These are phyloP conservation scores for Ibycter americanus DNA, from an alignment of 2,797 vertebrate genomes.

Conservation along the genomic window DNA sequence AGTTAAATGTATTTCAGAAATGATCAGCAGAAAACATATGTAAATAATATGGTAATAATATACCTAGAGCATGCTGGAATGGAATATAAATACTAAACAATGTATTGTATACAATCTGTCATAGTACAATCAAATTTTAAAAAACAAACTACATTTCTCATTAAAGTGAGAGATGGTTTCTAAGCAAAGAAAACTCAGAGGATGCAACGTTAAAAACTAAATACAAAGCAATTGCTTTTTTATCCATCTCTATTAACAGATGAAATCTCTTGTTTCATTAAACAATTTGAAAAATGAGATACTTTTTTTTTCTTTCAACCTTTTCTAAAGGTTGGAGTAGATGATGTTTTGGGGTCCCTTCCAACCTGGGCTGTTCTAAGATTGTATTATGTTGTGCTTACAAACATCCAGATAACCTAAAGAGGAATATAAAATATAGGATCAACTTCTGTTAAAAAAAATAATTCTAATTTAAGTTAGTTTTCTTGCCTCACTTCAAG, in stretches of 20 bases:
- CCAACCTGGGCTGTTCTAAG: no score
- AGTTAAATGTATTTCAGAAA: slow-evolving; percentile 25
- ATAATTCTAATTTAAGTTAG: not conserved
- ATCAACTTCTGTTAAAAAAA: not conserved
- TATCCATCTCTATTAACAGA: not conserved
- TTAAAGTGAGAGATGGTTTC: not conserved
- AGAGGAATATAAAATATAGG: not conserved
- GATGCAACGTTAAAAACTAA: not conserved
- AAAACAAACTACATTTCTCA: not conserved
- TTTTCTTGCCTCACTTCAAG: not conserved
- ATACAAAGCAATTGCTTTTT: not conserved
- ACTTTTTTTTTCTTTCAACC: no score
- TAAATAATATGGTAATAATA: not conserved
- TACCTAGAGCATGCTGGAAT: not conserved
- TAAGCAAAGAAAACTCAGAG: not conserved
- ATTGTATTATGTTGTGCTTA: no score
- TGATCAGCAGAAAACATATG: not conserved
- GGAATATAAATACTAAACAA: not conserved
- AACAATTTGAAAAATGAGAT: no score
- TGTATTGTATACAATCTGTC: not conserved
- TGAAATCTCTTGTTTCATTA: not conserved
- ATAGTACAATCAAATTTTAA: not conserved
- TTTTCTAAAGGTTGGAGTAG: no score
- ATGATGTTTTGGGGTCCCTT: no score
- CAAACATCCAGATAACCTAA: not conserved